phyloP scores from a whole-genome alignment of 2,888 invertebrate species.

The Lathronympha strigana region DNA sequence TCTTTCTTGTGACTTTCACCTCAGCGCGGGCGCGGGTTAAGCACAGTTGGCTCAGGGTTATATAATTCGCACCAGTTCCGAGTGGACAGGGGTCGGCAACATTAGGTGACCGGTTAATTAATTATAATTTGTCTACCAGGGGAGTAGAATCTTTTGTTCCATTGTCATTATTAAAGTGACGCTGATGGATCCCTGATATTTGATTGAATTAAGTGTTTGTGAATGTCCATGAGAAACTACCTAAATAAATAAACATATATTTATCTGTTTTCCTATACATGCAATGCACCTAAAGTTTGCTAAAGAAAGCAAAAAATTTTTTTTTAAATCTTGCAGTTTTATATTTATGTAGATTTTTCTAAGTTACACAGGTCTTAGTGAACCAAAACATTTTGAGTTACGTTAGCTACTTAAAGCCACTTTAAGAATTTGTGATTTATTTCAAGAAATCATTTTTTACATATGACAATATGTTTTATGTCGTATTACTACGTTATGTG shows the following conservation, averaged over 20 bases:
- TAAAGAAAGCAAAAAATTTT: no score
- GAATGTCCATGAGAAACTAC: not conserved
- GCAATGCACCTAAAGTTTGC: not conserved
- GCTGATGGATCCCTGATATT: constrained; percentile 22
- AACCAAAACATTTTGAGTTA: no score
- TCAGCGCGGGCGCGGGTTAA: constrained; percentile 46
- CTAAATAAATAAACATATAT: not conserved
- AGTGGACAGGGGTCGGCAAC: constrained; percentile 50
- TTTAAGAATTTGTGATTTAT: no score
- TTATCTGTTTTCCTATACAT: not conserved
- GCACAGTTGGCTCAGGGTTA: constrained; percentile 57
- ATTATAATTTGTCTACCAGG: constrained; percentile 41
- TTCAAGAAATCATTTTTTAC: no score
- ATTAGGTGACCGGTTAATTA: constrained; percentile 39
- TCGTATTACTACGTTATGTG: not conserved
- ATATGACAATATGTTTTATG: not conserved
- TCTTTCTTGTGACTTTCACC: constrained; percentile 44
- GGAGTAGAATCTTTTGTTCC: constrained; percentile 38
- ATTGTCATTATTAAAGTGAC: constrained; percentile 21
- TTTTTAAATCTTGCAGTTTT: no score
- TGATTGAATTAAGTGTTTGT: not conserved
- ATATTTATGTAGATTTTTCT: no score
- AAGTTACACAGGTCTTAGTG: no score
- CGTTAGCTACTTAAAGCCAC: no score
- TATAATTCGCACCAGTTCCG: constrained; percentile 60